Percentiles rank a stretch among this genome's conserved stretches.
Conservation (phyloP, 2,113 vertebrate species). For the Girardinichthys multiradiatus region DNA sequence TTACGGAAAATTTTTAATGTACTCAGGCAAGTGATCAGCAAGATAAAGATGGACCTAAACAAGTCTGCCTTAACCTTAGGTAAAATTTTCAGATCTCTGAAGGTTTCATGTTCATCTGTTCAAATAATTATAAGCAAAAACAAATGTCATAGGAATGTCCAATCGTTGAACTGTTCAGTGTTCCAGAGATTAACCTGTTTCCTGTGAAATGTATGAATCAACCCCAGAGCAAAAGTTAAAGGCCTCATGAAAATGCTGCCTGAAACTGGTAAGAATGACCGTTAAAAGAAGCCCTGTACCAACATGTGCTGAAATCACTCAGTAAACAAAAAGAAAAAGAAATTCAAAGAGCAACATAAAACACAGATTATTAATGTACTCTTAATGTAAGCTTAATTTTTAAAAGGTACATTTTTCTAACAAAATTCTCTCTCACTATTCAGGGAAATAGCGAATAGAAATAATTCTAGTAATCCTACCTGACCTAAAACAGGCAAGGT, state of each 20-base stretch:
- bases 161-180: no score
- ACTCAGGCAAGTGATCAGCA: not conserved
- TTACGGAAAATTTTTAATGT: not conserved
- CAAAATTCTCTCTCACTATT: no score
- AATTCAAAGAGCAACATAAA: no score
- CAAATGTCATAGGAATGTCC: not conserved
- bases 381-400: no score
- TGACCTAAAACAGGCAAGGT: not conserved
- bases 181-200: not conserved
- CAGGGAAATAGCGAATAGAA: not conserved
- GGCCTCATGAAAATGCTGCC: not conserved
- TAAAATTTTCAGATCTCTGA: not conserved
- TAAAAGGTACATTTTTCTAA: no score
- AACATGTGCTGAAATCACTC: not conserved
- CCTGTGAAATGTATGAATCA: not conserved
- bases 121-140: not conserved
- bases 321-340: not conserved
- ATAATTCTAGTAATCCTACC: not conserved
- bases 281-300: not conserved
- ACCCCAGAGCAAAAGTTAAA: not conserved
- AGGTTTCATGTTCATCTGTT: not conserved
- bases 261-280: not conserved
- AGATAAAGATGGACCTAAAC: not conserved
- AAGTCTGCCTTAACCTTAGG: no score
- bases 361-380: no score